These are phyloP conservation scores for Sitobion miscanthi DNA, from an alignment of 1,140 invertebrate genomes.

Conservation along the genomic window DNA sequence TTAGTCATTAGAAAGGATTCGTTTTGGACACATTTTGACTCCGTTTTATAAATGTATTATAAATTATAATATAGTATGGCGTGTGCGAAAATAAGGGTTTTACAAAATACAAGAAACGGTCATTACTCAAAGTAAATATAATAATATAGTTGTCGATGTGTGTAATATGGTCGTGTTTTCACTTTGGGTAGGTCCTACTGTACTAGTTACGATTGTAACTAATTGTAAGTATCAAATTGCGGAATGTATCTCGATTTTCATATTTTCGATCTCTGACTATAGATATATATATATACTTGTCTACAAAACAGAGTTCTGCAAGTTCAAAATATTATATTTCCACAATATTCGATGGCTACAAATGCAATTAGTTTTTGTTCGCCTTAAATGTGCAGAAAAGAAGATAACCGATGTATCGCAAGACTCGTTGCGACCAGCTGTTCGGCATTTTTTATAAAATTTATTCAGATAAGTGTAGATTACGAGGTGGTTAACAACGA, in stretches of 20 bases:
- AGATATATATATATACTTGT: neutral
- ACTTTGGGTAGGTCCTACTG: neutral
- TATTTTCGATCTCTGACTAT: neutral
- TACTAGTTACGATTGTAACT: neutral
- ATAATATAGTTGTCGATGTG: neutral
- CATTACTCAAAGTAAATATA: neutral
- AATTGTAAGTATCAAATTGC: neutral
- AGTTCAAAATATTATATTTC: neutral
- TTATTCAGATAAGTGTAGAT: neutral
- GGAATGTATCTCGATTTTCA: neutral
- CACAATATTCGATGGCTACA: neutral
- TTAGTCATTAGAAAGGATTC: conserved; percentile 8
- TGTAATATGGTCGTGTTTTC: neutral
- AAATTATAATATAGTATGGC: neutral
- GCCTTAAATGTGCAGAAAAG: neutral
- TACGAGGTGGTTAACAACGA: neutral
- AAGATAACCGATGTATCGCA: no score
- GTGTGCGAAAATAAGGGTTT: neutral
- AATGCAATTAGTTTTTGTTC: neutral
- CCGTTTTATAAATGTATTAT: neutral
- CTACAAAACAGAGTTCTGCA: neutral
- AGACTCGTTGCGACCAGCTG: neutral
- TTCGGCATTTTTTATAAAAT: neutral
- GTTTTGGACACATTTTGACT: conserved; percentile 1
- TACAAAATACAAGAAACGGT: neutral